Evolutionary conservation across 2,113 vertebrate genomes (phyloP).

Genomic region (Mesitornis unicolor): DNA sequence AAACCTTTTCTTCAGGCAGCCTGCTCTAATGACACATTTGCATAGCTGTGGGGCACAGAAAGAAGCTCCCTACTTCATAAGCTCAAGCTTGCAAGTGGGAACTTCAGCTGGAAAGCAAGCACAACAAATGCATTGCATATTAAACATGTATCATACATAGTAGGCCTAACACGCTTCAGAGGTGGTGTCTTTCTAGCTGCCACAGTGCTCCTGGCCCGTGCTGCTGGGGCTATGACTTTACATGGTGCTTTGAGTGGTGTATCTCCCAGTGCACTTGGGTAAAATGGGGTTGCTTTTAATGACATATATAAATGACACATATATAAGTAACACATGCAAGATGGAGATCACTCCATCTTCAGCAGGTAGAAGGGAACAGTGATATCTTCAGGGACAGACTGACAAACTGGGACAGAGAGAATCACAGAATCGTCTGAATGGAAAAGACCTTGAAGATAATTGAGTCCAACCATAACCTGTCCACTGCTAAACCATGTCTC

Average conservation of each 20-base stretch:
- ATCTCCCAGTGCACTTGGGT: not conserved
- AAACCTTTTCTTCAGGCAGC: not conserved
- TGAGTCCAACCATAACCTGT: no score
- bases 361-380: not conserved
- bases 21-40: not conserved
- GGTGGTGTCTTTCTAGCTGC: not conserved
- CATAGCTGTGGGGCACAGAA: not conserved
- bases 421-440: no score
- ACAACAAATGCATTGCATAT: not conserved
- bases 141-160: rapidly evolving
- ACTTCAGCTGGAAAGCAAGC: not conserved
- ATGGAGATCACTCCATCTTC: not conserved
- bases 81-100: not conserved
- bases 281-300: not conserved
- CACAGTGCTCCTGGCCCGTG: not conserved
- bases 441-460: no score
- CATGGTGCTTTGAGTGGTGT: not conserved
- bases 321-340: not conserved
- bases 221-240: not conserved
- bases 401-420: not conserved
- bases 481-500: no score
- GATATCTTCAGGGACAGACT: not conserved
- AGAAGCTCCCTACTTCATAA: not conserved
- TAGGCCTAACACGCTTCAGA: not conserved
- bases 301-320: not conserved